These are phyloP conservation scores for Euzetes globulus DNA, from an alignment of 2,888 invertebrate genomes.

Conservation along the genomic window DNA sequence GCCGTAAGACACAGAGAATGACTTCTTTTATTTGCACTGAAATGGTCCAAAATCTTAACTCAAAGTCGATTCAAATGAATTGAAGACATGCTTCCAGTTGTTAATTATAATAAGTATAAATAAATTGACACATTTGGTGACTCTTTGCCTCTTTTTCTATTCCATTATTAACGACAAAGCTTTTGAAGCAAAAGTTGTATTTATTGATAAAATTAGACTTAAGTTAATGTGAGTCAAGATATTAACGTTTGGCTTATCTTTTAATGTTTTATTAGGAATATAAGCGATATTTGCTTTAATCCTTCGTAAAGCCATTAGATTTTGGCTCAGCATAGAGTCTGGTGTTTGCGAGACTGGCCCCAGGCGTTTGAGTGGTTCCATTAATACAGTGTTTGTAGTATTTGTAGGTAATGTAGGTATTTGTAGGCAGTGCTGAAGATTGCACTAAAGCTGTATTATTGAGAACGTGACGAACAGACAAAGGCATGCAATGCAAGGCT, in stretches of 20 bases:
- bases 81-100: background rate
- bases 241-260: slow-evolving; percentile 9
- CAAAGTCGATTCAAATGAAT: background rate
- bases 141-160: background rate
- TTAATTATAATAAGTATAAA: background rate
- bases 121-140: background rate
- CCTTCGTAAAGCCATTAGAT: background rate
- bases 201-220: slow-evolving; percentile 5
- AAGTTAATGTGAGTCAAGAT: slow-evolving; percentile 4
- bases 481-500: background rate
- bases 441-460: background rate
- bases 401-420: slow-evolving; percentile 12
- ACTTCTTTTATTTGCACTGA: background rate
- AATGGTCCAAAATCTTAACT: background rate
- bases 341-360: background rate
- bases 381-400: slow-evolving; percentile 3
- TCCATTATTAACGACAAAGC: background rate
- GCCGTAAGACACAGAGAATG: background rate
- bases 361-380: slow-evolving; percentile 9
- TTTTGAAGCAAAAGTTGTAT: slow-evolving; percentile 6
- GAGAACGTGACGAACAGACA: slow-evolving; percentile 14
- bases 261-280: slow-evolving; percentile 10
- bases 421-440: slow-evolving; percentile 14
- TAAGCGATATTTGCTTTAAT: slow-evolving; percentile 6
- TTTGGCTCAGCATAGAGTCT: background rate